These are phyloP conservation scores for Crossaster papposus DNA, from an alignment of 53 echinoderm and acorn worm species.

Conservation along the genomic window DNA sequence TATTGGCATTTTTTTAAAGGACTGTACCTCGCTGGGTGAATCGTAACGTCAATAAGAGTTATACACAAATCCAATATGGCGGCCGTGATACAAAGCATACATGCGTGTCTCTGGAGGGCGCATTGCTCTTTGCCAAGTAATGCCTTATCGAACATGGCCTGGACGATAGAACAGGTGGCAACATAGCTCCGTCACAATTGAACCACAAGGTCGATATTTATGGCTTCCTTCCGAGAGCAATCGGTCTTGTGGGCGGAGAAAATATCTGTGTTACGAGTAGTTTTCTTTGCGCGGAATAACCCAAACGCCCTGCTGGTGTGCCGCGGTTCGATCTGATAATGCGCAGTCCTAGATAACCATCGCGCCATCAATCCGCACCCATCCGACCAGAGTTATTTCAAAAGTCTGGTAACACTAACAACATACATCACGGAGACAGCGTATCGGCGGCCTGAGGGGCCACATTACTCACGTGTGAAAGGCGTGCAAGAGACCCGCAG, in stretches of 20 bases:
- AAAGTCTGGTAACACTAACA: conserved; percentile 25
- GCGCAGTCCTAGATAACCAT: background rate
- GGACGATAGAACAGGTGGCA: background rate
- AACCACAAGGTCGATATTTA: background rate
- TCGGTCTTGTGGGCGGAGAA: conserved; percentile 2
- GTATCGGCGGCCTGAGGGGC: conserved; percentile 28
- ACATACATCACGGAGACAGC: conserved; percentile 23
- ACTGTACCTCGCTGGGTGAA: background rate
- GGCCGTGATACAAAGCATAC: background rate
- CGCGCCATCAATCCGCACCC: conserved; percentile 3
- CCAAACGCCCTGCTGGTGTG: background rate
- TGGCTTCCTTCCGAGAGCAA: background rate
- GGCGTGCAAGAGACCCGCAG: conserved; percentile 56
- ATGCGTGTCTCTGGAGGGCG: background rate
- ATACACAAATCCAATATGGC: background rate
- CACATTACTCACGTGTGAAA: conserved; percentile 58
- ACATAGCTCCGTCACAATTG: background rate
- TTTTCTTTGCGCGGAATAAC: background rate
- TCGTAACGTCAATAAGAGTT: background rate
- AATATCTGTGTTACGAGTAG: background rate
- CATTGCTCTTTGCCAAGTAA: background rate
- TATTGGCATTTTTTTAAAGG: background rate
- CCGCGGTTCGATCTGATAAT: background rate
- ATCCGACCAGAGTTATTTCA: background rate
- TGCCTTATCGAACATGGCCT: background rate